These are phyloP conservation scores for Tetanocera ferruginea DNA, from an alignment of 2,888 invertebrate genomes.

Conservation along the genomic window DNA sequence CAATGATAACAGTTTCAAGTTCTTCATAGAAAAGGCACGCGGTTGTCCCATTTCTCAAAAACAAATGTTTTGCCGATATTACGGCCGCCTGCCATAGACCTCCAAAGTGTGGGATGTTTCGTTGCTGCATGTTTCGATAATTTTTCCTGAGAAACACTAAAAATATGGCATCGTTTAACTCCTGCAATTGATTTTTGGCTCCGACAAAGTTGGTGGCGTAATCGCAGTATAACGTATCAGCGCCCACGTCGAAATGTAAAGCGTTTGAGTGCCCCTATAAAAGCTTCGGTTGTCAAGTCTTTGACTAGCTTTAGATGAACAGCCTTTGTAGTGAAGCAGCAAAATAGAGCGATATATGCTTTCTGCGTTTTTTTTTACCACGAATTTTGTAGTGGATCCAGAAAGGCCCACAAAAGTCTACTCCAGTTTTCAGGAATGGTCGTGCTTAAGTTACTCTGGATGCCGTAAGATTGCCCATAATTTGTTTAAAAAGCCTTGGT, in stretches of 20 bases:
- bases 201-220: background rate
- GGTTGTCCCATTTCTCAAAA: background rate
- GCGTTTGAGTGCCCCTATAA: background rate
- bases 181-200: slow-evolving; percentile 1
- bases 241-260: background rate
- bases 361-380: slow-evolving; percentile 39
- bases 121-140: background rate
- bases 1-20: slow-evolving; percentile 41
- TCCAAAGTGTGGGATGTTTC: slow-evolving; percentile 25
- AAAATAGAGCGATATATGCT: slow-evolving; percentile 16
- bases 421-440: slow-evolving; percentile 24
- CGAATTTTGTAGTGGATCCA: slow-evolving; percentile 37
- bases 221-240: background rate
- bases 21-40: slow-evolving; percentile 26
- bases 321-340: background rate
- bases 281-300: background rate
- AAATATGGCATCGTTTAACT: background rate
- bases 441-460: no score
- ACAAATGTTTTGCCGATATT: slow-evolving; percentile 1
- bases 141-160: no score
- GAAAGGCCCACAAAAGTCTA: slow-evolving; percentile 43
- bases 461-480: no score
- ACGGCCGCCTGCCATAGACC: slow-evolving; percentile 34
- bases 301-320: background rate
- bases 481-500: slow-evolving; percentile 42